These are phyloP conservation scores for Leptarthrus brevirostris DNA, from an alignment of 2,888 invertebrate species.

Conservation along the genomic window DNA sequence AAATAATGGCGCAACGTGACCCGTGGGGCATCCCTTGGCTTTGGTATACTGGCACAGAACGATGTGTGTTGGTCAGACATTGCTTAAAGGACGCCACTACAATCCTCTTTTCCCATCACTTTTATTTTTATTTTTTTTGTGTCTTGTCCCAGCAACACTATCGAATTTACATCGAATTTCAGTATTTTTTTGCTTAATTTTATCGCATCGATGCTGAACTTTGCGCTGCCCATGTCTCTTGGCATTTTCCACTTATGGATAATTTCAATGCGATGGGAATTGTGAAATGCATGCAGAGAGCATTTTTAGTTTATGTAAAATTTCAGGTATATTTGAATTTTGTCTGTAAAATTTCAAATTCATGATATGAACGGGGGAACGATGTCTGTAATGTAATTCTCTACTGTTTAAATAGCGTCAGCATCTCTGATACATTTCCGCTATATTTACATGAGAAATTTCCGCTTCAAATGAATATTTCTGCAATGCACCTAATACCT, in stretches of 20 bases:
- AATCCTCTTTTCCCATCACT: not conserved
- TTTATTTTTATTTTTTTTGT: not conserved
- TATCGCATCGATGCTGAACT: not conserved
- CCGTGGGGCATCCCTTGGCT: not conserved
- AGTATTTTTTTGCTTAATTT: conserved; percentile 16
- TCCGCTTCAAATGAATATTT: too few relatives aligned
- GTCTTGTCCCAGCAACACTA: not conserved
- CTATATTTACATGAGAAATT: too few relatives aligned
- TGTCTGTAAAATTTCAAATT: not conserved
- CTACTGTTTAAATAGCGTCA: too few relatives aligned
- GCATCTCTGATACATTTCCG: too few relatives aligned
- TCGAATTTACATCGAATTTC: conserved; percentile 30
- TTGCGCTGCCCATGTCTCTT: not conserved
- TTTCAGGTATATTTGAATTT: not conserved
- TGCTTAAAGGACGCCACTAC: too few relatives aligned
- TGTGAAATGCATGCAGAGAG: too few relatives aligned
- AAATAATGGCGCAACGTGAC: not conserved
- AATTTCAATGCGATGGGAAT: not conserved
- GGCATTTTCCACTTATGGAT: not conserved
- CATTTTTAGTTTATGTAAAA: conserved; percentile 10
- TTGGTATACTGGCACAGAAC: too few relatives aligned
- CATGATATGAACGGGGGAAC: not conserved
- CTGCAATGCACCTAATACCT: too few relatives aligned
- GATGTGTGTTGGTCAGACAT: too few relatives aligned
- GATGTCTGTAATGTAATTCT: too few relatives aligned